These are phyloP conservation scores for Agonopterix alstromeriana DNA, from an alignment of 2,888 invertebrate genomes.

Conservation along the genomic window DNA sequence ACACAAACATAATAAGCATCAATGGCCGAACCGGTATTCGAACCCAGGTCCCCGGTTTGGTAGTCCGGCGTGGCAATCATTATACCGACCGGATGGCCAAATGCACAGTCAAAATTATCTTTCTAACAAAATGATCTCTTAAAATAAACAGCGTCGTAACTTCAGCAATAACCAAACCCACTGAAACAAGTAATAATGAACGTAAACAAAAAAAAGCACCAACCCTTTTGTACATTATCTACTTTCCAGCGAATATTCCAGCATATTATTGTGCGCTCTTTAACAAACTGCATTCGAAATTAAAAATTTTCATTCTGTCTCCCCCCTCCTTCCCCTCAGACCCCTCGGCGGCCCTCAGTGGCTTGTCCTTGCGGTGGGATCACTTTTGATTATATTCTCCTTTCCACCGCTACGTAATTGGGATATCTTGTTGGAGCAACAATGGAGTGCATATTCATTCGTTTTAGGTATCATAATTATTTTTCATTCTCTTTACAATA, in stretches of 20 bases:
- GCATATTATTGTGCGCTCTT: conserved; percentile 65
- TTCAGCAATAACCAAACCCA: conserved; percentile 1
- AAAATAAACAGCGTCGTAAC: neutral
- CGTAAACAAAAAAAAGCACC: conserved; percentile 5
- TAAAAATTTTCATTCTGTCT: conserved; percentile 69
- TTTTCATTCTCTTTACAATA: conserved; percentile 30
- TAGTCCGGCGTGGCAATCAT: too few species aligned
- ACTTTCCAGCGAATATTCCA: conserved; percentile 46
- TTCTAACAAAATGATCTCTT: neutral
- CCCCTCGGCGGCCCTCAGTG: conserved; percentile 13
- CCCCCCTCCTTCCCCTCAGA: conserved; percentile 9
- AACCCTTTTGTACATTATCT: conserved; percentile 65
- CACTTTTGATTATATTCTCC: conserved; percentile 70
- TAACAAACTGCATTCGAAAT: conserved; percentile 76
- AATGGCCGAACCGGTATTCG: too few species aligned
- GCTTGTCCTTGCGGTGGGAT: conserved; percentile 31
- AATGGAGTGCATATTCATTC: conserved; percentile 67
- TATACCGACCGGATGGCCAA: too few species aligned
- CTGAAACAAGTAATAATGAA: conserved; percentile 2
- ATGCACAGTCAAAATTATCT: too few species aligned
- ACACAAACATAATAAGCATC: too few species aligned
- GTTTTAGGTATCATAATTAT: conserved; percentile 60
- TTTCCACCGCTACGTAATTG: conserved; percentile 68
- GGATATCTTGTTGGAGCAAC: conserved; percentile 67
- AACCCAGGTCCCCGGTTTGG: too few species aligned